phyloP scores from a whole-genome alignment of 2,797 vertebrate species.

The Chanos chanos region DNA sequence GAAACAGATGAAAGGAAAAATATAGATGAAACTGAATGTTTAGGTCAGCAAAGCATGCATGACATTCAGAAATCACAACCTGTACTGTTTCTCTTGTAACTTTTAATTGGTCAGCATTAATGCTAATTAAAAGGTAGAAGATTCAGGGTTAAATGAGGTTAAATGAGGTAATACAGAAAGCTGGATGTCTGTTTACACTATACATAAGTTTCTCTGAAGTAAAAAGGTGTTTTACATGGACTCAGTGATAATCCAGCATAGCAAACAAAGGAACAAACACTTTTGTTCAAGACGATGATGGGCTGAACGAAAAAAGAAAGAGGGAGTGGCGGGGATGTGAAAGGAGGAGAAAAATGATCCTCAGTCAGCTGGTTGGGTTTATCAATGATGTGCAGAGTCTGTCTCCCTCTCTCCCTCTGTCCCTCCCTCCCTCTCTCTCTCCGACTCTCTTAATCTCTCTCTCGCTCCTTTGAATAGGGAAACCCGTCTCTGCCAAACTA shows the following conservation, averaged over 20 bases:
- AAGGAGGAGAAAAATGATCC: constrained; percentile 18
- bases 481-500: constrained; percentile 57
- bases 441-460: constrained; percentile 7
- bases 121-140: no score
- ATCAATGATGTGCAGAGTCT: constrained; percentile 24
- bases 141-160: no score
- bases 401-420: constrained; percentile 25
- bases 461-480: constrained; percentile 50
- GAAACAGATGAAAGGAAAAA: no score
- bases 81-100: no score
- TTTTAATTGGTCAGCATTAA: no score
- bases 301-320: constrained; percentile 7
- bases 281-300: constrained; percentile 6
- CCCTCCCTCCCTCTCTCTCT: constrained; percentile 28
- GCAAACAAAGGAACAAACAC: constrained; percentile 6
- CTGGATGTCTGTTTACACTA: background rate
- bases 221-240: constrained; percentile 10
- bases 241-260: constrained; percentile 19
- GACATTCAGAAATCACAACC: no score
- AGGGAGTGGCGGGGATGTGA: constrained; percentile 4
- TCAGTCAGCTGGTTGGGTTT: constrained; percentile 22
- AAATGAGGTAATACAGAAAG: constrained; percentile 24
- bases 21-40: no score
- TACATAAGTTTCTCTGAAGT: no score
- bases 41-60: no score